Conservation (phyloP, 2,888 invertebrate species). For the Tetanocera ferruginea region DNA sequence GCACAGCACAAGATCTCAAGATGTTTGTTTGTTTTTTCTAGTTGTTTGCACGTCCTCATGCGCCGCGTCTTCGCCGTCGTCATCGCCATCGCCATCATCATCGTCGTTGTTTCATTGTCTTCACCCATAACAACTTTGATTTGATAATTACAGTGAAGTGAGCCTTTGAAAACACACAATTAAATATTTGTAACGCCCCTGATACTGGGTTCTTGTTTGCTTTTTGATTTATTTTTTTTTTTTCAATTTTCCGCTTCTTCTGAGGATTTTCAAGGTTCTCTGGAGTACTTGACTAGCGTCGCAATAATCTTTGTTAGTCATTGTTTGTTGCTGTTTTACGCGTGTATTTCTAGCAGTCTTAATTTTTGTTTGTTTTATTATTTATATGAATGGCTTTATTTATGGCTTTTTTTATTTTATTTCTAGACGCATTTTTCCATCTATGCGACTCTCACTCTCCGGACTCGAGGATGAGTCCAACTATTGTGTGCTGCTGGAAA, state of each 20-base stretch:
- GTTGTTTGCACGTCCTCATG: too few species aligned
- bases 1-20: not conserved
- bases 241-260: not conserved
- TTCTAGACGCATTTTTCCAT: conserved; percentile 92
- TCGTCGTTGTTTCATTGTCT: conserved; percentile 4
- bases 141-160: conserved; percentile 33
- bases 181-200: conserved; percentile 32
- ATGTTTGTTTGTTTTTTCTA: conserved; percentile 17
- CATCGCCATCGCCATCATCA: too few species aligned
- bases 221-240: conserved; percentile 26
- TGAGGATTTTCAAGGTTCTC: not conserved
- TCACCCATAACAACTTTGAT: conserved; percentile 23
- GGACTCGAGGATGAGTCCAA: conserved; percentile 85
- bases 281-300: not conserved
- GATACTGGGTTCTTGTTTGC: conserved; percentile 13
- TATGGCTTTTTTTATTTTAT: conserved; percentile 22
- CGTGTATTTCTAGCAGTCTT: not conserved
- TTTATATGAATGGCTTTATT: not conserved
- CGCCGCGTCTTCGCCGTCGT: too few species aligned
- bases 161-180: conserved; percentile 30
- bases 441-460: conserved; percentile 80
- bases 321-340: not conserved
- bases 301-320: not conserved
- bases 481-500: conserved; percentile 87
- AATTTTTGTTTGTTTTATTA: not conserved